These are phyloP conservation scores for Turdus rufiventris DNA, from an alignment of 2,113 vertebrate species.

Conservation along the genomic window DNA sequence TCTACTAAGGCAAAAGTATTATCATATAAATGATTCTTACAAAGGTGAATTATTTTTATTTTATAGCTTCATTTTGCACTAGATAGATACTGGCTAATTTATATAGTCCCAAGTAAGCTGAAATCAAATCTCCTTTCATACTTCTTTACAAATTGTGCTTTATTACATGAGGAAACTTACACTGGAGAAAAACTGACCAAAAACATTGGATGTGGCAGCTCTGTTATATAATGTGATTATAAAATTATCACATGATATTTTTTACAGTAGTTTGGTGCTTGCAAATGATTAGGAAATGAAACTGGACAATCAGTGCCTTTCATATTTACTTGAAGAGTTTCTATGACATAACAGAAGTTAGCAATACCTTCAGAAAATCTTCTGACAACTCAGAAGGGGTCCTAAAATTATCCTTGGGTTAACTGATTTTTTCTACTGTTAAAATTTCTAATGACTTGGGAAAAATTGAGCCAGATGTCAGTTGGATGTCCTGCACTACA, in stretches of 20 bases:
- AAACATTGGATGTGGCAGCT: background rate
- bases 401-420: background rate
- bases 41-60: background rate
- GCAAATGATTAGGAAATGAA: background rate
- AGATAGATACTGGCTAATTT: background rate
- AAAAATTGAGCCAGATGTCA: background rate
- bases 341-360: background rate
- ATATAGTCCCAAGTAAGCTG: background rate
- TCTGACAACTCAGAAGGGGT: background rate
- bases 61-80: background rate
- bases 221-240: background rate
- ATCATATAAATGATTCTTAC: background rate
- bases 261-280: background rate
- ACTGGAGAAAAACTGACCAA: background rate
- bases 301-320: background rate
- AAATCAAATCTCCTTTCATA: background rate
- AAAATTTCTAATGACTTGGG: background rate
- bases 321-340: background rate
- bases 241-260: background rate
- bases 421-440: background rate
- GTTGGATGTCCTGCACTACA: background rate
- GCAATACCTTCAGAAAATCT: background rate
- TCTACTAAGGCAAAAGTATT: background rate
- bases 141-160: background rate
- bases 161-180: background rate